Conservation (phyloP, 2,888 invertebrate genomes). For the Euspilapteryx auroguttella region DNA sequence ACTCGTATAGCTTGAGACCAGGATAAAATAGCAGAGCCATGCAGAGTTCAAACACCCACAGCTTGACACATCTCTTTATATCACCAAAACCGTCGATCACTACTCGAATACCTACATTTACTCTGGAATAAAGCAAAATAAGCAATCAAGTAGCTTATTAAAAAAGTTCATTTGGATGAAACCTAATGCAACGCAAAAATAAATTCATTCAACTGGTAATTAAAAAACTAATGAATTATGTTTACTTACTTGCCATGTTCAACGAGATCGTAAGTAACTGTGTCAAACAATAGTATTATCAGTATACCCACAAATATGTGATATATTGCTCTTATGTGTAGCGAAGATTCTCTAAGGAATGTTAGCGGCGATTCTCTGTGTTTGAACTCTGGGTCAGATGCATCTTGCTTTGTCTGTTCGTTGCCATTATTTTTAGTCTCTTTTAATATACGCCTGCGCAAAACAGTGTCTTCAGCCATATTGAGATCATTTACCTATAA, state of each 20-base stretch:
- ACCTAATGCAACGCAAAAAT: no score
- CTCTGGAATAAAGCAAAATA: constrained; percentile 19
- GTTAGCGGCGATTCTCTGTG: constrained; percentile 79
- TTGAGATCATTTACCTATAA: no score
- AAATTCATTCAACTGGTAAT: no score
- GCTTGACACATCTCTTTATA: constrained; percentile 24
- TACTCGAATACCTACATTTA: constrained; percentile 30
- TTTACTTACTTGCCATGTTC: constrained; percentile 72
- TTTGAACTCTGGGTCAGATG: constrained; percentile 51
- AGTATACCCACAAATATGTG: constrained; percentile 82
- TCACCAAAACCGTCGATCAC: constrained; percentile 40
- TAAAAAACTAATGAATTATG: no score
- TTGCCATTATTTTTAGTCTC: constrained; percentile 15
- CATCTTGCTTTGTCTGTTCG: constrained; percentile 13
- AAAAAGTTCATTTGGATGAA: no score
- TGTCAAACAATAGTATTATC: constrained; percentile 71
- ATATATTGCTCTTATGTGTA: constrained; percentile 82
- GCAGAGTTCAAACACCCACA: constrained; percentile 33
- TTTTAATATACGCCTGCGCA: constrained; percentile 12
- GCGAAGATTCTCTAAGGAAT: constrained; percentile 70
- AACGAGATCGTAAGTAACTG: constrained; percentile 71
- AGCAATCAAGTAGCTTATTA: constrained; percentile 8
- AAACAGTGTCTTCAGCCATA: constrained; percentile 11
- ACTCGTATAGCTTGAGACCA: constrained; percentile 20
- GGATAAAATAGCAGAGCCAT: constrained; percentile 32